phyloP scores from a whole-genome alignment of 2,888 invertebrate genomes.

The Litoditis marina region DNA sequence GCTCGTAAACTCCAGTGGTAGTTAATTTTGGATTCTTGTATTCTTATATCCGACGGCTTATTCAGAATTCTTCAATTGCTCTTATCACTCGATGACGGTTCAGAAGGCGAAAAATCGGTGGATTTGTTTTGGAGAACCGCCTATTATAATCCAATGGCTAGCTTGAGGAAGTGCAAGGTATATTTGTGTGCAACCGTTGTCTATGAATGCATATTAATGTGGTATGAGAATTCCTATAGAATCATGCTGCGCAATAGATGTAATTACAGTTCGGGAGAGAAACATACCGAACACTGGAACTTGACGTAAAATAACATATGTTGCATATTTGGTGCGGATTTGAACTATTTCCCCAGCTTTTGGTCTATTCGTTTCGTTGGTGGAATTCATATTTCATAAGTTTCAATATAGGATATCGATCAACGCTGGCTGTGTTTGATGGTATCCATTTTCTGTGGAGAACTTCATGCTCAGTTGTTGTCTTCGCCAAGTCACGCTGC shows the following conservation, averaged over 20 bases:
- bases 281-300: neutral
- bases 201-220: too few species aligned
- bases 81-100: conserved; percentile 1
- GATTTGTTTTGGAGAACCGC: conserved; percentile 18
- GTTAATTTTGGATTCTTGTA: conserved; percentile 1
- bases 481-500: conserved; percentile 7
- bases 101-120: conserved; percentile 4
- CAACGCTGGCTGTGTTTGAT: neutral
- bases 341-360: too few species aligned
- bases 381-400: too few species aligned
- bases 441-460: conserved; percentile 14
- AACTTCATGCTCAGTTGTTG: conserved; percentile 2
- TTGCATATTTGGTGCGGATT: too few species aligned
- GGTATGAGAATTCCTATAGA: too few species aligned
- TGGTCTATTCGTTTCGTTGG: too few species aligned
- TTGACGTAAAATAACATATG: too few species aligned
- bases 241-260: too few species aligned
- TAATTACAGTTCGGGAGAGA: neutral
- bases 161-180: conserved; percentile 2
- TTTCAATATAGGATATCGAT: too few species aligned
- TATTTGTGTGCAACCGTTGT: too few species aligned
- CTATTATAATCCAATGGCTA: conserved; percentile 13
- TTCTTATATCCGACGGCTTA: too few species aligned
- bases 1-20: too few species aligned
- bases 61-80: conserved; percentile 11